These are phyloP conservation scores for Choristoneura fumiferana DNA, from an alignment of 1,140 invertebrate genomes.

Conservation along the genomic window DNA sequence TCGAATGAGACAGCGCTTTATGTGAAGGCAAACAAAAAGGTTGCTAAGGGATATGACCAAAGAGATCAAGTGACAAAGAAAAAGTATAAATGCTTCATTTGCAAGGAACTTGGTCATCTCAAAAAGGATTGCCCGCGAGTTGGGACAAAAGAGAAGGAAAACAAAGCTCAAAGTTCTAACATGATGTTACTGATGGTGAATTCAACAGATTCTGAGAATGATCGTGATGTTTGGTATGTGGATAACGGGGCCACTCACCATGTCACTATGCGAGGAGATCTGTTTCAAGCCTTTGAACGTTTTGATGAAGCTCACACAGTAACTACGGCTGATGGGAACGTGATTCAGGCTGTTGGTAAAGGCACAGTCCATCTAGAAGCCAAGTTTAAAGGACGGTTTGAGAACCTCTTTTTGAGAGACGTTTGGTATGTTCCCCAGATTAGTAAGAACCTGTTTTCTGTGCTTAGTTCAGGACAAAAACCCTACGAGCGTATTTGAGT, in stretches of 20 bases:
- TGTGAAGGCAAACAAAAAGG: neutral
- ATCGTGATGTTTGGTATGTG: too few species aligned
- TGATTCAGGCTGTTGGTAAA: conserved; percentile 34
- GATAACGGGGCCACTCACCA: too few species aligned
- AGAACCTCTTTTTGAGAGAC: conserved; percentile 35
- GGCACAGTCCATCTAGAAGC: conserved; percentile 28
- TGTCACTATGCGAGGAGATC: neutral
- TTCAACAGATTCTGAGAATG: too few species aligned
- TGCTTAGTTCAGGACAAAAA: conserved; percentile 38
- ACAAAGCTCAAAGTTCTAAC: too few species aligned
- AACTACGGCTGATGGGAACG: neutral
- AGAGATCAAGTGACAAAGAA: neutral
- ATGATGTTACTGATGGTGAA: too few species aligned
- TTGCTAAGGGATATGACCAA: neutral
- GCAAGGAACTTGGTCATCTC: neutral
- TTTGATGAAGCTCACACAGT: neutral
- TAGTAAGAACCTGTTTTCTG: conserved; percentile 45
- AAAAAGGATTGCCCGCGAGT: neutral
- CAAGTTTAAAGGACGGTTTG: conserved; percentile 22
- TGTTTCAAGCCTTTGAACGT: neutral
- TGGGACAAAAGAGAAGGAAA: too few species aligned
- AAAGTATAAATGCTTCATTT: neutral
- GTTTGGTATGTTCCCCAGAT: conserved; percentile 48
- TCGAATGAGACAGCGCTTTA: neutral
- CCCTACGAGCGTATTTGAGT: neutral